A percentile compares a stretch with the other conserved stretches of the same genome.
Evolutionary conservation across 2,888 invertebrate species (phyloP).

Genomic region (Cylindroiulus punctatus): DNA sequence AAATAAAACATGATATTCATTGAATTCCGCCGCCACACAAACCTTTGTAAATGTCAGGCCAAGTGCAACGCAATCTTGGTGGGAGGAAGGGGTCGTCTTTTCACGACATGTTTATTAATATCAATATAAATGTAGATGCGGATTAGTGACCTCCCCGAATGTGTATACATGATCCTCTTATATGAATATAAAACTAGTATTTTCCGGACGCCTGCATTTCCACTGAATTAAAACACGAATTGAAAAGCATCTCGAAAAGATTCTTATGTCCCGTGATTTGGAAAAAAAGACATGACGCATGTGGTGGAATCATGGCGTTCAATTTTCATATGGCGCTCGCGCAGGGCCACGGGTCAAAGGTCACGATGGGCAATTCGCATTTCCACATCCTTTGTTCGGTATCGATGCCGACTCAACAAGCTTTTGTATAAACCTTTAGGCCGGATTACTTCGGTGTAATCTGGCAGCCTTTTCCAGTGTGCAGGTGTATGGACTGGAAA

Average conservation of each 20-base stretch:
- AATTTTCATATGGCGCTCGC: slow-evolving; percentile 45
- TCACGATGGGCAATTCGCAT: not conserved
- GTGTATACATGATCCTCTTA: slow-evolving; percentile 56
- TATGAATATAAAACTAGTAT: slow-evolving; percentile 57
- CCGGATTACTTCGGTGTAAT: slow-evolving; percentile 42
- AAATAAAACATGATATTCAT: slow-evolving; percentile 42
- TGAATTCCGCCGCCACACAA: slow-evolving; percentile 36
- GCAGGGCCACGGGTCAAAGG: slow-evolving; percentile 24
- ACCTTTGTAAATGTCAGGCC: slow-evolving; percentile 38
- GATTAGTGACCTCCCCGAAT: slow-evolving; percentile 56
- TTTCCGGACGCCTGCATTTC: slow-evolving; percentile 55
- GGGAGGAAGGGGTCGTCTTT: slow-evolving; percentile 17
- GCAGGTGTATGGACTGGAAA: not conserved
- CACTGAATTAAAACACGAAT: slow-evolving; percentile 50
- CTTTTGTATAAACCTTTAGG: slow-evolving; percentile 42
- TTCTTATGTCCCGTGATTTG: slow-evolving; percentile 53
- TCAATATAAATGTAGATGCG: slow-evolving; percentile 57
- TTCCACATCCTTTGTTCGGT: slow-evolving; percentile 47
- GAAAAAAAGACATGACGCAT: slow-evolving; percentile 47
- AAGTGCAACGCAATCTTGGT: slow-evolving; percentile 9
- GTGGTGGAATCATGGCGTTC: slow-evolving; percentile 51
- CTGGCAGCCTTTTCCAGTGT: slow-evolving; percentile 16
- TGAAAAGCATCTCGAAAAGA: slow-evolving; percentile 52
- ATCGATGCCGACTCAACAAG: slow-evolving; percentile 7
- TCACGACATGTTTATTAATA: slow-evolving; percentile 57